phyloP scores from a whole-genome alignment of 2,797 vertebrate species.

The Chelidonichthys spinosus region DNA sequence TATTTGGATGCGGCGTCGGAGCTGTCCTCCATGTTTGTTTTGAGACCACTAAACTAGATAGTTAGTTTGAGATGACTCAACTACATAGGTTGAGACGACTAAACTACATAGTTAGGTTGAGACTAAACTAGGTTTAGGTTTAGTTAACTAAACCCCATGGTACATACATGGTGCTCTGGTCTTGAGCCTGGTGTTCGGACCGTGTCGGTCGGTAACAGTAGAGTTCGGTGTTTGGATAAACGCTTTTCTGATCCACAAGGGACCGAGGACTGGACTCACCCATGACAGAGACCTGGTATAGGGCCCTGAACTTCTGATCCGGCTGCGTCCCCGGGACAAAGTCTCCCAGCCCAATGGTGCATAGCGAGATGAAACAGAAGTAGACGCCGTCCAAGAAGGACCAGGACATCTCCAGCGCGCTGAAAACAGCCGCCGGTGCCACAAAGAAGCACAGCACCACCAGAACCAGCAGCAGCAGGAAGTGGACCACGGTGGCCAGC shows the following conservation, averaged over 20 bases:
- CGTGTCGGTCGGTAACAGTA: too few relatives aligned
- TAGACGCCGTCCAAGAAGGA: slow-evolving; percentile 91
- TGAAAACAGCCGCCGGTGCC: slow-evolving; percentile 86
- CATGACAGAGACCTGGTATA: slow-evolving; percentile 91
- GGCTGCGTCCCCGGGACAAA: slow-evolving; percentile 87
- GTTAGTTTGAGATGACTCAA: too few relatives aligned
- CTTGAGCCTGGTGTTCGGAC: too few relatives aligned
- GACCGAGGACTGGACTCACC: slow-evolving; percentile 79
- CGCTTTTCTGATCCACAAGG: neutral
- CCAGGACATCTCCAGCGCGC: slow-evolving; percentile 84
- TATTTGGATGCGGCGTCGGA: too few relatives aligned
- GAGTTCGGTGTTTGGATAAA: neutral
- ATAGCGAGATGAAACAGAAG: slow-evolving; percentile 94
- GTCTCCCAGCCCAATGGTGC: slow-evolving; percentile 93
- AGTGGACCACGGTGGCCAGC: slow-evolving; percentile 80
- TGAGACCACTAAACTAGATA: too few relatives aligned
- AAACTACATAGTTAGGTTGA: too few relatives aligned
- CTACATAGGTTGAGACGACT: too few relatives aligned
- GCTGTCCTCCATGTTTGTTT: too few relatives aligned
- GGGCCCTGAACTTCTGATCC: slow-evolving; percentile 77
- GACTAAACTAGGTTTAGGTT: too few relatives aligned
- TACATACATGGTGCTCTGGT: too few relatives aligned
- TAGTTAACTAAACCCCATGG: too few relatives aligned
- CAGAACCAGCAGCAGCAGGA: slow-evolving; percentile 77
- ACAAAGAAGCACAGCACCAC: slow-evolving; percentile 85